Evolutionary conservation across 2,113 vertebrate species (phyloP).

Genomic region (Meles meles): DNA sequence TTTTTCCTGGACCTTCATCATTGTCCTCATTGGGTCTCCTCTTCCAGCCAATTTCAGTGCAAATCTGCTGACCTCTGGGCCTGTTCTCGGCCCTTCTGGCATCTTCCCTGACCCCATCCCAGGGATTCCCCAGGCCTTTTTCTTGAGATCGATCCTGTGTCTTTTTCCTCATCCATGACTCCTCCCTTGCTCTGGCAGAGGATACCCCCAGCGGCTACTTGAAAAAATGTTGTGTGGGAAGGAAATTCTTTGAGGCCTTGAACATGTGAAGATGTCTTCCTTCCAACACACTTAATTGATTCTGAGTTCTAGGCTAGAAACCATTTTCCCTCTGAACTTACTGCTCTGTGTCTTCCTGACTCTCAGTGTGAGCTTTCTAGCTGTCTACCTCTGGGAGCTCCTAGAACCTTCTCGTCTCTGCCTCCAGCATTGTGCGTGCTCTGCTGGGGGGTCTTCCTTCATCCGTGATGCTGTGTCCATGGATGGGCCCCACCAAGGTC

Average conservation of each 20-base stretch:
- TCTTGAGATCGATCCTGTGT: neutral
- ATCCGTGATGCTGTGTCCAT: too few relatives aligned
- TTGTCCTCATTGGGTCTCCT: neutral
- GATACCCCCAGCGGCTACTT: neutral
- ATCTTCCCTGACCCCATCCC: too few relatives aligned
- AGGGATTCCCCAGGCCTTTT: neutral
- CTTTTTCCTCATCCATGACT: neutral
- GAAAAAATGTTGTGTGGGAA: neutral
- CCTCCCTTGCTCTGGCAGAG: neutral
- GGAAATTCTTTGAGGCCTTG: neutral
- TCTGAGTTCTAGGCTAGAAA: neutral
- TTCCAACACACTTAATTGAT: neutral
- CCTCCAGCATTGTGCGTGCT: rapidly evolving
- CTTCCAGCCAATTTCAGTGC: rapidly evolving
- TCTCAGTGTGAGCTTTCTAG: neutral
- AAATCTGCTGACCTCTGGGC: neutral
- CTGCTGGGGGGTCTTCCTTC: neutral
- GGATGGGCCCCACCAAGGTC: neutral
- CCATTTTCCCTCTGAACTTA: neutral
- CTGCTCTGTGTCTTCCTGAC: neutral
- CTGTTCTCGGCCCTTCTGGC: neutral
- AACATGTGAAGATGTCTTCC: neutral
- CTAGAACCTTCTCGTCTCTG: neutral
- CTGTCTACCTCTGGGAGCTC: neutral
- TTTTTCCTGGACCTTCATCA: neutral